These are phyloP conservation scores for Melierax canorus DNA, from an alignment of 2,113 vertebrate genomes.

Conservation along the genomic window DNA sequence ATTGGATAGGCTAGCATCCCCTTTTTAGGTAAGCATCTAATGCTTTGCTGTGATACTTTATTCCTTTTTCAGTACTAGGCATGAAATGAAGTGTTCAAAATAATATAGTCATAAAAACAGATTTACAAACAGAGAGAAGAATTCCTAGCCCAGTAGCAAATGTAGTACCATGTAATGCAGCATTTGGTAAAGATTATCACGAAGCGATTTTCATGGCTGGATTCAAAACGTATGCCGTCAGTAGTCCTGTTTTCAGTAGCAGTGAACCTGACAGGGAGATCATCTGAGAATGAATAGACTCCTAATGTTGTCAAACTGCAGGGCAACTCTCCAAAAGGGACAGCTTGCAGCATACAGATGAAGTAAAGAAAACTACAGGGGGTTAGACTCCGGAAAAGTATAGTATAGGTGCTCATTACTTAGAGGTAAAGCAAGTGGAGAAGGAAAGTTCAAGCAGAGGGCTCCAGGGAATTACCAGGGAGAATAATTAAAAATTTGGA, in stretches of 20 bases:
- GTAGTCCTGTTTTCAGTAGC: not conserved
- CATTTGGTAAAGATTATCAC: slow-evolving; percentile 29
- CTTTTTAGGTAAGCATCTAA: slow-evolving; percentile 22
- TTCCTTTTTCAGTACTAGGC: not conserved
- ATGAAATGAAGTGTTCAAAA: slow-evolving; percentile 46
- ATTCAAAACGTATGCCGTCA: not conserved
- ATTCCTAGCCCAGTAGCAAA: slow-evolving; percentile 3
- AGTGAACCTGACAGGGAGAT: slow-evolving; percentile 14
- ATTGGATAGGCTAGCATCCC: slow-evolving; percentile 1
- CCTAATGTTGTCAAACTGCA: not conserved
- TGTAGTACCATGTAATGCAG: slow-evolving; percentile 3
- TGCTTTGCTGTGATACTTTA: not conserved
- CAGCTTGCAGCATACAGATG: not conserved
- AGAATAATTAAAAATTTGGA: slow-evolving; percentile 31
- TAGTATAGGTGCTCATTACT: not conserved
- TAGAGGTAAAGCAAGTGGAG: not conserved
- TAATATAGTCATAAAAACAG: slow-evolving; percentile 12
- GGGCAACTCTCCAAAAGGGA: not conserved
- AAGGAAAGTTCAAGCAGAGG: not conserved
- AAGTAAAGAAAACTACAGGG: not conserved
- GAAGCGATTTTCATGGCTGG: slow-evolving; percentile 2
- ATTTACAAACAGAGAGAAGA: slow-evolving; percentile 32
- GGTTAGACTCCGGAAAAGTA: not conserved
- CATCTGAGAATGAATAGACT: not conserved
- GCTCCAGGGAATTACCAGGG: not conserved